phyloP scores from a whole-genome alignment of 2,113 vertebrate genomes.

The Puntigrus tetrazona region DNA sequence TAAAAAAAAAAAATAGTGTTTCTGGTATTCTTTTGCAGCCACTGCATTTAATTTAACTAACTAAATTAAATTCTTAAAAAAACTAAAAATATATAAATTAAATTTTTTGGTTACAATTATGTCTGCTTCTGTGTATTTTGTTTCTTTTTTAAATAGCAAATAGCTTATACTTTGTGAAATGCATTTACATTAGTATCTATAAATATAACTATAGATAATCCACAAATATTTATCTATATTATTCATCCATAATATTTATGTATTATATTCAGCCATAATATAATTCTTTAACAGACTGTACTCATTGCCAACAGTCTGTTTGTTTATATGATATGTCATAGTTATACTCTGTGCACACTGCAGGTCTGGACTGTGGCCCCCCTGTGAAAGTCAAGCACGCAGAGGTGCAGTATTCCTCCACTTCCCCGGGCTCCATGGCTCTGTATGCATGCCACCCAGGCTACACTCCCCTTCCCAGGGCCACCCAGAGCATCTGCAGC shows the following conservation, averaged over 20 bases:
- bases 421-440: constrained; percentile 79
- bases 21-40: background rate
- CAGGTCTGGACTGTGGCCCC: constrained; percentile 83
- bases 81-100: too few species aligned
- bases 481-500: constrained; percentile 80
- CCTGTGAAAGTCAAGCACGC: constrained; percentile 84
- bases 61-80: too few species aligned
- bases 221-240: too few species aligned
- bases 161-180: background rate
- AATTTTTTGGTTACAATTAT: background rate
- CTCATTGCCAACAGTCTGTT: too few species aligned
- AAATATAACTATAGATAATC: background rate
- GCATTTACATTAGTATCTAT: background rate
- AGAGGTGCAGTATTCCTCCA: constrained; percentile 81
- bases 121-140: background rate
- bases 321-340: too few species aligned
- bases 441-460: constrained; percentile 82
- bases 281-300: background rate
- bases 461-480: constrained; percentile 76
- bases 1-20: background rate
- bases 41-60: background rate
- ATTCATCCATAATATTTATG: too few species aligned
- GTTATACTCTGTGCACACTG: background rate
- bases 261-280: too few species aligned
- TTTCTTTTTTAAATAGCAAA: background rate